Base-by-base conservation (phyloP, 2,888 invertebrate genomes). In the Pachliopta kotzebuea region DNA sequence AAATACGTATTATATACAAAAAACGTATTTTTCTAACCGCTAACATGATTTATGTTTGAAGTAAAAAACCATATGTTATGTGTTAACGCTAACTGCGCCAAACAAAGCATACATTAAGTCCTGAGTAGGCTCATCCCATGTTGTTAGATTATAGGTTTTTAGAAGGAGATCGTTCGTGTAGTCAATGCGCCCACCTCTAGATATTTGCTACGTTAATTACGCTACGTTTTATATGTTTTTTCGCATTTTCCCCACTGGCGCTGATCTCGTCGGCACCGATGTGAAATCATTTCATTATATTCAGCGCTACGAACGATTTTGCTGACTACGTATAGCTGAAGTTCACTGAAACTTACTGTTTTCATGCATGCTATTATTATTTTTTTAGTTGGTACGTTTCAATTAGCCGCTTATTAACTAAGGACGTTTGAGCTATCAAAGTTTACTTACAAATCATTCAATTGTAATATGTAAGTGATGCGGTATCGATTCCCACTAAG, bases 121-220 rank as follows among this genome's bases (percentile, higher is more conserved):
- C 68, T 69, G 76, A 74, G 76, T 69, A 65, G 62, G 60, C 65
- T 78, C 81, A 74, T 65, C 72, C 76, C 76, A 74, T 68, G 63
- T 73, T 72, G 72, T 68, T 81, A 80, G 79, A 77, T 73, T 76
- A 72, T 81, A 81, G 78, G 49, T 49, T 52, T 76, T 72, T 60
- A 52, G 73, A 76, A 74, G 77, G 67, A 77, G 76, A 77, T 77
- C 74, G 72, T 81, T 83, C 80, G 68, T 84, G 74, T 88, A 88
- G 88, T 88, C 88, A 88, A 80, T 81, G 78, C 83, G 80, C 90
- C 90, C 89, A 89, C 90, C 88, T 88, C 76, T 77, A 72, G 79
- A 79, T 78, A 80, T 83, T 76, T 79, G 74, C 50, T 37, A 37
- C 37, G 37, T 11, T 31, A 17, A n/a, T 59, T 50, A 20, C 20